Conservation (phyloP, 2,113 vertebrate species). For the Pycnonotus jocosus region DNA sequence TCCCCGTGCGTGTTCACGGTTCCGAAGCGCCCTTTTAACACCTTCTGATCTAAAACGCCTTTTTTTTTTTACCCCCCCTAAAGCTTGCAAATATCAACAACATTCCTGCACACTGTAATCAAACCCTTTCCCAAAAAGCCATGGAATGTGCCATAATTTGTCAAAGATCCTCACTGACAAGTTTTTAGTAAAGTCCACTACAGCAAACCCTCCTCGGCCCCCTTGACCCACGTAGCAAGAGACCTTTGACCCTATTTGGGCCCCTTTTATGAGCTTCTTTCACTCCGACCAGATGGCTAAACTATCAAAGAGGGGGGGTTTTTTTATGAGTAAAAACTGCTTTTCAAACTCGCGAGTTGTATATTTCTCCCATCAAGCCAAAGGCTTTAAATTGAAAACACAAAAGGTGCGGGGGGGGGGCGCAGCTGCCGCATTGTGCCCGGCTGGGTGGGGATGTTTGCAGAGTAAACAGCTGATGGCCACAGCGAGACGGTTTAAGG, state of each 20-base stretch:
- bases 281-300: constrained; percentile 96
- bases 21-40: background rate
- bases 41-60: background rate
- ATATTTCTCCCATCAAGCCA: constrained; percentile 80
- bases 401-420: constrained; percentile 59
- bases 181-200: constrained; percentile 87
- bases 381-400: constrained; percentile 66
- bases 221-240: constrained; percentile 89
- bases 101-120: constrained; percentile 84
- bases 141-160: constrained; percentile 96
- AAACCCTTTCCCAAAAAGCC: constrained; percentile 79
- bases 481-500: constrained; percentile 69
- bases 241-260: constrained; percentile 93
- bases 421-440: constrained; percentile 59
- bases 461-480: constrained; percentile 73
- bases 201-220: constrained; percentile 82
- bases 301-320: constrained; percentile 99
- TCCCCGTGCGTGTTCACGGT: accelerated
- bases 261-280: constrained; percentile 93
- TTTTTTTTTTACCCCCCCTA: background rate
- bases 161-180: constrained; percentile 89
- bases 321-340: constrained; percentile 97
- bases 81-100: constrained; percentile 75
- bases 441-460: constrained; percentile 53
- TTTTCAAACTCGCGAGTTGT: constrained; percentile 79